Evolutionary conservation across 2,113 vertebrate species (phyloP).

Genomic region (Helogale parvula): DNA sequence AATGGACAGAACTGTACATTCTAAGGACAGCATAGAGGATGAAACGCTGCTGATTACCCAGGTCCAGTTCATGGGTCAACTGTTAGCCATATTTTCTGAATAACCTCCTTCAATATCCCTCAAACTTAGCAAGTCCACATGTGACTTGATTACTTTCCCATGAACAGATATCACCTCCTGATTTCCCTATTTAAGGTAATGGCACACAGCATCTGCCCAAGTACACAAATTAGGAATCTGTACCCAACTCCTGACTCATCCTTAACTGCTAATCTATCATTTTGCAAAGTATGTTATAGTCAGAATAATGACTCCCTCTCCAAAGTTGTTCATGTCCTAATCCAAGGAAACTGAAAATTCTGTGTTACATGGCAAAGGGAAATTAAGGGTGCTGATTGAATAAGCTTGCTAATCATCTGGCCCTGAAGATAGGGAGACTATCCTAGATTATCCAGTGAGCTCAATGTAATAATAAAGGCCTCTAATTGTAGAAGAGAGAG

Average conservation of each 20-base stretch:
- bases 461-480: neutral
- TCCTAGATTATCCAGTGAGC: neutral
- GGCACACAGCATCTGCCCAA: neutral
- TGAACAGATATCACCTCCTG: fast-evolving
- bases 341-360: neutral
- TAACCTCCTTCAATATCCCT: neutral
- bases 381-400: neutral
- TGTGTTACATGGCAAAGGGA: neutral
- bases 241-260: neutral
- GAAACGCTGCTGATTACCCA: neutral
- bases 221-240: neutral
- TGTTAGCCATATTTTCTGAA: neutral
- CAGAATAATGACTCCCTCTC: neutral
- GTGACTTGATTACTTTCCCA: neutral
- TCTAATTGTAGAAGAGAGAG: neutral
- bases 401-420: neutral
- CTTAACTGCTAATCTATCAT: neutral
- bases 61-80: neutral
- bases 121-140: neutral
- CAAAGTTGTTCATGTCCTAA: neutral
- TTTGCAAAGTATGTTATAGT: neutral
- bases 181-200: neutral
- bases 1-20: neutral
- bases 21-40: neutral
- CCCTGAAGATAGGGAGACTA: neutral